These are phyloP conservation scores for Octodon degus DNA, from an alignment of 2,113 vertebrate genomes.

Conservation along the genomic window DNA sequence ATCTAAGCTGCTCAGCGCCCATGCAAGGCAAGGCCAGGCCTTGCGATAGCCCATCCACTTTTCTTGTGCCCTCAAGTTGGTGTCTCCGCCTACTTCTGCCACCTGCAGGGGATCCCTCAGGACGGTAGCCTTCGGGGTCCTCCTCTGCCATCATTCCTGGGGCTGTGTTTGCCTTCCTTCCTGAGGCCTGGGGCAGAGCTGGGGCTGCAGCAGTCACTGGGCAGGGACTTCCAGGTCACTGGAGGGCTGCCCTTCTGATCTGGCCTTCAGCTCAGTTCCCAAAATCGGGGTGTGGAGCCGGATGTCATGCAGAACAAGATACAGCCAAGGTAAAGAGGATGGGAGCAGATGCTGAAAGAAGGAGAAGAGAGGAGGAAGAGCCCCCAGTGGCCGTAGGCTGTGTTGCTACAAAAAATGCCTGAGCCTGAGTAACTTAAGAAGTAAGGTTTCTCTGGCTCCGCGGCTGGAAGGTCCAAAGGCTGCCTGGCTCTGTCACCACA, in stretches of 20 bases:
- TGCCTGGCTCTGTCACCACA: not conserved
- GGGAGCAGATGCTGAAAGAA: not conserved
- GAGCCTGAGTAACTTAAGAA: not conserved
- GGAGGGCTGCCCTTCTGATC: not conserved
- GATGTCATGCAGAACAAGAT: not conserved
- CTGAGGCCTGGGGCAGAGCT: constrained; percentile 70
- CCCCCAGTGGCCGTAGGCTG: not conserved
- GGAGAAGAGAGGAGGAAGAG: not conserved
- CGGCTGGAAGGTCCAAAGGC: not conserved
- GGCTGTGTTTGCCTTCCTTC: constrained; percentile 88
- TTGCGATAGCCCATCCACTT: constrained; percentile 65
- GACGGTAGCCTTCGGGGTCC: constrained; percentile 89
- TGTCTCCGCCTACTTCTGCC: constrained; percentile 77
- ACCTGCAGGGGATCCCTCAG: constrained; percentile 89
- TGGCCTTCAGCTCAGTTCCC: not conserved
- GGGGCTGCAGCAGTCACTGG: not conserved
- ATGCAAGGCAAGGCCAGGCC: not conserved
- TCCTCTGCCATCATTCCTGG: constrained; percentile 88
- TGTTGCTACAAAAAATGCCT: not conserved
- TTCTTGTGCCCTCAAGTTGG: constrained; percentile 76
- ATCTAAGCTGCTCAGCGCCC: not conserved
- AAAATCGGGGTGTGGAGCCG: not conserved
- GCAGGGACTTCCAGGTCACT: not conserved
- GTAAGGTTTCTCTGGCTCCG: not conserved
- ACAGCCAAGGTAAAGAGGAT: not conserved